Conservation (phyloP, 1,140 invertebrate species). For the Nephotettix cincticeps region DNA sequence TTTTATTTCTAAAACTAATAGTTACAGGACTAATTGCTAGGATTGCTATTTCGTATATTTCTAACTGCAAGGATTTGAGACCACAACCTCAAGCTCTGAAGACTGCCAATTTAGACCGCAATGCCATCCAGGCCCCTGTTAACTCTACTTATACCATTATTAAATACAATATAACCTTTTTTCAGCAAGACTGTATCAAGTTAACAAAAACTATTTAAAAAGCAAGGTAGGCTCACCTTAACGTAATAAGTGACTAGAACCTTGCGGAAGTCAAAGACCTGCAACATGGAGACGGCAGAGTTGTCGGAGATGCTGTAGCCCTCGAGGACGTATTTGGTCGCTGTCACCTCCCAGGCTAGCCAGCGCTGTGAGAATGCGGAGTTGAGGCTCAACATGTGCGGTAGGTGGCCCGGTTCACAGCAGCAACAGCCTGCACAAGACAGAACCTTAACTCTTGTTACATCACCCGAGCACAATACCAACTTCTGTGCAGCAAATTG, state of each 20-base stretch:
- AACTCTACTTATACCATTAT: too few relatives aligned
- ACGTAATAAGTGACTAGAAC: conserved; percentile 97
- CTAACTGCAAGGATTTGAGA: too few relatives aligned
- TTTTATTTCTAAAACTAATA: too few relatives aligned
- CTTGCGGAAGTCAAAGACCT: conserved; percentile 96
- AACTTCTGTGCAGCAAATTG: too few relatives aligned
- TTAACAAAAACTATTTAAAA: too few relatives aligned
- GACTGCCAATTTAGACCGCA: too few relatives aligned
- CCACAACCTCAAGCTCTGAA: too few relatives aligned
- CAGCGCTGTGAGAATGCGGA: conserved; percentile 97
- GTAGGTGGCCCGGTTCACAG: conserved; percentile 89
- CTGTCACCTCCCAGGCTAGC: conserved; percentile 96
- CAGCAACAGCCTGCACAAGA: conserved; percentile 73
- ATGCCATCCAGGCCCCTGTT: too few relatives aligned
- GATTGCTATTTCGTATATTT: too few relatives aligned
- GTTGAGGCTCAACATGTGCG: conserved; percentile 87
- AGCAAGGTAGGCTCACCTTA: conserved; percentile 81
- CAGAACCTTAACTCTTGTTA: conserved; percentile 84
- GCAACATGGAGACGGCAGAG: conserved; percentile 92
- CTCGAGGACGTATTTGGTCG: conserved; percentile 94
- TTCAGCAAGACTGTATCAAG: too few relatives aligned
- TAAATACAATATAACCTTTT: too few relatives aligned
- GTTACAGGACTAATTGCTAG: too few relatives aligned
- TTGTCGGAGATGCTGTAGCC: conserved; percentile 98
- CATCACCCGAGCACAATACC: conserved; percentile 97